phyloP scores from a whole-genome alignment of 1,140 invertebrate genomes.

The Cryptotermes secundus region DNA sequence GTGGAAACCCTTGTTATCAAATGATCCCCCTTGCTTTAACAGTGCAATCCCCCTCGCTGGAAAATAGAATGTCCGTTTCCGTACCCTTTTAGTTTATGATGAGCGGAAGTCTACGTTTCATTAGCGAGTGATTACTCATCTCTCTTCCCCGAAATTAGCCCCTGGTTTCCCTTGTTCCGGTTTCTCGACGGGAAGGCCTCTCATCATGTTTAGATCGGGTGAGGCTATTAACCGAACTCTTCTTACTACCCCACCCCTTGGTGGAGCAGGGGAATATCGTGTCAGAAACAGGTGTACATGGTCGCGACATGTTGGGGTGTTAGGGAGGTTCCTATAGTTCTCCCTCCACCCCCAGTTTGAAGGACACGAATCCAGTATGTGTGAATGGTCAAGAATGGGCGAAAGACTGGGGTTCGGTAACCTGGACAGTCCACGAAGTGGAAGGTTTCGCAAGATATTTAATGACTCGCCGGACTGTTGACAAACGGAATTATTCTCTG shows the following conservation, averaged over 20 bases:
- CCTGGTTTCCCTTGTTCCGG: not conserved
- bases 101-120: not conserved
- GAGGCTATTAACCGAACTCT: not conserved
- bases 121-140: conserved; percentile 23
- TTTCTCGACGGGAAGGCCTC: not conserved
- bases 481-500: not conserved
- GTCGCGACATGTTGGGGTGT: conserved; percentile 11
- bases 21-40: not conserved
- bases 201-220: not conserved
- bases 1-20: not conserved
- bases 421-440: not conserved
- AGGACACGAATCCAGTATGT: not conserved
- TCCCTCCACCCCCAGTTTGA: not conserved
- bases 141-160: not conserved
- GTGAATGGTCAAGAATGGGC: not conserved
- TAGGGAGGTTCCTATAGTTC: not conserved
- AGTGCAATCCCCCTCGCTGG: not conserved
- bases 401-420: not conserved
- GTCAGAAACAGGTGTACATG: conserved; percentile 26
- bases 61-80: not conserved
- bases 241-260: not conserved
- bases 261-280: not conserved
- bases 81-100: not conserved
- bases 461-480: not conserved
- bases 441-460: not conserved